Percentiles rank a stretch among this genome's conserved stretches.
These are phyloP conservation scores for Drosophila novamexicana DNA, from an alignment of 1,140 invertebrate species.

Conservation along the genomic window DNA sequence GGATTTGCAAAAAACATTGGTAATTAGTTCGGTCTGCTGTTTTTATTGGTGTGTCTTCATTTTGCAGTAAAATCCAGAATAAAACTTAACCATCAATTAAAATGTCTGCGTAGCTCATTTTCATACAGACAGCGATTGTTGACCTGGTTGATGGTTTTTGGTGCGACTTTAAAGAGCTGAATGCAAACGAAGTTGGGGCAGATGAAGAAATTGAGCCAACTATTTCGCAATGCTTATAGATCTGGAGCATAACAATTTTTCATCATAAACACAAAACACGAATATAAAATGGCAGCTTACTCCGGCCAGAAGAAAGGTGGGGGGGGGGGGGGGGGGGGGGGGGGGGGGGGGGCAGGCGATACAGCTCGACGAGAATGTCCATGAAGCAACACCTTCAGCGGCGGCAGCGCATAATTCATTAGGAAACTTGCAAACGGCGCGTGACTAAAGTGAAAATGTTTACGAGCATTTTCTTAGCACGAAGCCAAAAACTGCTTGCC, in stretches of 20 bases:
- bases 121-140: background rate
- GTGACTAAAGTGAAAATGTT: conserved; percentile 79
- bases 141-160: background rate
- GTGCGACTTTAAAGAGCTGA: background rate
- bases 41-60: background rate
- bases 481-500: conserved; percentile 68
- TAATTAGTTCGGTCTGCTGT: background rate
- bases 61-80: background rate
- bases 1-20: background rate
- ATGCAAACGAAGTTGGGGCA: background rate
- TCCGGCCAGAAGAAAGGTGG: background rate
- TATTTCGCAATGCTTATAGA: conserved; percentile 39
- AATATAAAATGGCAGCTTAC: conserved; percentile 48
- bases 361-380: conserved; percentile 2
- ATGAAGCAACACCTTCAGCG: conserved; percentile 60
- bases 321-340: too few relatives aligned
- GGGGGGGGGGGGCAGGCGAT: background rate
- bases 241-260: conserved; percentile 65
- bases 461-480: conserved; percentile 67
- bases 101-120: background rate
- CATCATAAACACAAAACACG: conserved; percentile 59
- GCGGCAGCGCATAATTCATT: conserved; percentile 66
- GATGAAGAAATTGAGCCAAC: background rate
- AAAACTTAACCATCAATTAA: conserved; percentile 14
- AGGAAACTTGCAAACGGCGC: conserved; percentile 69